A percentile compares a stretch with the other conserved stretches of the same genome.
Evolutionary conservation across 2,113 vertebrate genomes (phyloP).

Genomic region (Emydocephalus ijimae): DNA sequence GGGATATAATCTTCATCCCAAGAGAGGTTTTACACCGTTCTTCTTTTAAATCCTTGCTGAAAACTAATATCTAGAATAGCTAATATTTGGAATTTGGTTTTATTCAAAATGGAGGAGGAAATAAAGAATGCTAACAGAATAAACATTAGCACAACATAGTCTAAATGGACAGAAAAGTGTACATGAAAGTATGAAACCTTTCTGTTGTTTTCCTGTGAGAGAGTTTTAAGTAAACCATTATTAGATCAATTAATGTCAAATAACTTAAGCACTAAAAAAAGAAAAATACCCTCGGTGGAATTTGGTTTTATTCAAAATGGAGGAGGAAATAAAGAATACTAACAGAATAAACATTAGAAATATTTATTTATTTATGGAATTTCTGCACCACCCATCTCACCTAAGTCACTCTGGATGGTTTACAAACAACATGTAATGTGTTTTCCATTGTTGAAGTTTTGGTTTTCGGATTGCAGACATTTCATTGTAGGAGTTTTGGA

Average conservation of each 20-base stretch:
- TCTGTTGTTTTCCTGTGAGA: not conserved
- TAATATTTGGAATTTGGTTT: too few relatives aligned
- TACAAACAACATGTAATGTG: not conserved
- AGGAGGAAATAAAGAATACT: not conserved
- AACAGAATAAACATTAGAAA: not conserved
- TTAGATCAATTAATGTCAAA: not conserved
- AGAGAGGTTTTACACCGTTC: not conserved
- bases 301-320: not conserved
- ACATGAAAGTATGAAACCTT: not conserved
- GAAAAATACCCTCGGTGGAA: not conserved
- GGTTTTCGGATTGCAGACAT: not conserved
- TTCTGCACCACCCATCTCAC: too few relatives aligned
- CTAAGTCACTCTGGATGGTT: too few relatives aligned
- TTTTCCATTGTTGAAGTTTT: not conserved
- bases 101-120: too few relatives aligned
- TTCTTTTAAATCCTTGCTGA: not conserved
- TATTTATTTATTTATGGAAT: not conserved
- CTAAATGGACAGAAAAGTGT: not conserved
- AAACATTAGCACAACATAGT: not conserved
- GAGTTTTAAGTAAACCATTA: constrained; percentile 4
- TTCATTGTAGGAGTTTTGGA: not conserved
- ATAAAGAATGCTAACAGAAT: too few relatives aligned
- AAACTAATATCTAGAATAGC: not conserved
- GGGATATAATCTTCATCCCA: not conserved
- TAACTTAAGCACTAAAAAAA: not conserved